These are phyloP conservation scores for Menidia beryllina DNA, from an alignment of 2,113 vertebrate genomes.

Conservation along the genomic window DNA sequence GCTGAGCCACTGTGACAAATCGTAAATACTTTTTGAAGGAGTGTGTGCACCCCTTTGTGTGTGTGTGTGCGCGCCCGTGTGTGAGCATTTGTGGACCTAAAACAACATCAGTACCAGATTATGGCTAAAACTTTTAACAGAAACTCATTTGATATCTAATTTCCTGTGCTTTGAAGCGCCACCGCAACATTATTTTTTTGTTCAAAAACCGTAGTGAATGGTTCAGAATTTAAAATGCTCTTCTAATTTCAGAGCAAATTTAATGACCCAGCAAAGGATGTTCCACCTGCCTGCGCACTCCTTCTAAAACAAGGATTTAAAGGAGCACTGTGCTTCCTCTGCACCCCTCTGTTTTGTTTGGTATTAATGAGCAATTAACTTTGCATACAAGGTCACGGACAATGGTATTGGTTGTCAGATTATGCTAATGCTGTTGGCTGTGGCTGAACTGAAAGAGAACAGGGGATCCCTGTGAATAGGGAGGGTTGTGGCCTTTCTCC, in stretches of 20 bases:
- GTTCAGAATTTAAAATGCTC: slow-evolving; percentile 7
- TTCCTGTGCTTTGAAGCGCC: not conserved
- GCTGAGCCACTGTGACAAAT: slow-evolving; percentile 77
- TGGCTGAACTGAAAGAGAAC: slow-evolving; percentile 61
- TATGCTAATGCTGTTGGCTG: slow-evolving; percentile 75
- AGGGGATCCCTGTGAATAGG: slow-evolving; percentile 71
- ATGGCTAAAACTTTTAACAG: slow-evolving; percentile 39
- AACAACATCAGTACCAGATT: slow-evolving; percentile 27
- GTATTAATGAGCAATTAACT: slow-evolving; percentile 83
- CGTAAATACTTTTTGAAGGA: slow-evolving; percentile 59
- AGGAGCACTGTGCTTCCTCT: slow-evolving; percentile 68
- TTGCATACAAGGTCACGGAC: slow-evolving; percentile 80
- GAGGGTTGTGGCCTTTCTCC: slow-evolving; percentile 71
- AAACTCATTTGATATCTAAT: not conserved
- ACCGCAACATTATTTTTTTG: slow-evolving; percentile 23
- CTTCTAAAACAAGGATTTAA: slow-evolving; percentile 58
- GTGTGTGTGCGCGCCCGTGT: slow-evolving; percentile 10
- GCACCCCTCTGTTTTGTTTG: slow-evolving; percentile 75
- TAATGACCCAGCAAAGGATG: slow-evolving; percentile 27
- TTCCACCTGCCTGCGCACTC: slow-evolving; percentile 56
- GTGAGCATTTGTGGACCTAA: not conserved
- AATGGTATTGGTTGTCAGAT: slow-evolving; percentile 79
- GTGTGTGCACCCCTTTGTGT: slow-evolving; percentile 57
- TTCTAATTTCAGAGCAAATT: slow-evolving; percentile 28
- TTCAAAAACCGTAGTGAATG: not conserved